Base-by-base conservation (phyloP, 1,140 invertebrate genomes). In the Phthorimaea operculella region DNA sequence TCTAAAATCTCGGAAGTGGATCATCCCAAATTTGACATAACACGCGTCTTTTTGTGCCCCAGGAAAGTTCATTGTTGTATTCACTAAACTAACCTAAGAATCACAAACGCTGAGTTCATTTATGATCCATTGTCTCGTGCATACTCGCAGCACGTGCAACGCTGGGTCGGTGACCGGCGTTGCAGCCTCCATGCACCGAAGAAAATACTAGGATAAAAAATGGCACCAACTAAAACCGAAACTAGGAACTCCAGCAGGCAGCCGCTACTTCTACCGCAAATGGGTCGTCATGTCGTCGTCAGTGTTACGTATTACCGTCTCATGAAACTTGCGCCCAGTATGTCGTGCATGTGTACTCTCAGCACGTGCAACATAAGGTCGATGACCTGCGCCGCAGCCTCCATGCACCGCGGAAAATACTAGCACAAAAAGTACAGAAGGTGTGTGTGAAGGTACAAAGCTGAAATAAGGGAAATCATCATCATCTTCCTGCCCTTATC, bases 371-470 rank as follows among this genome's bases (percentile, higher is more conserved):
- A 47, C 11, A 14, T 2, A 11, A 14, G 45, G 45, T 47, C 45
- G n/a, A 11, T 15, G 45, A 47, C 45, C 45, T 4, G 16, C 45
- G 14, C 45, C 45, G 45, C 45, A 47, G 45, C 45, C 45, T 47
- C 45, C 39, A 42, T 42, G 11, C 39, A 15, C 45, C 45, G 36
- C 45, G 45, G 45, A 47, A 47, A 47, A 14, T 6, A 28, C 21
- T 28, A 28, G 21, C 21, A 28, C 21, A n/a, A 8, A 36, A 12
- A 12, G 12, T 7, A n/a, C n/a, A n/a, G n/a, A n/a, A n/a, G n/a
- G n/a, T n/a, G n/a, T n/a, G n/a, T n/a, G n/a, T n/a, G n/a, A n/a
- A n/a, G n/a, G n/a, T n/a, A n/a, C n/a, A n/a, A n/a, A n/a, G n/a
- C n/a, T n/a, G n/a, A n/a, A n/a, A n/a, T n/a, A n/a, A n/a, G n/a